A percentile compares a stretch with the other conserved stretches of the same genome.
These are phyloP conservation scores for human (Homo sapiens) DNA, from an alignment of 2,113 vertebrate species.

Conservation along the genomic window DNA sequence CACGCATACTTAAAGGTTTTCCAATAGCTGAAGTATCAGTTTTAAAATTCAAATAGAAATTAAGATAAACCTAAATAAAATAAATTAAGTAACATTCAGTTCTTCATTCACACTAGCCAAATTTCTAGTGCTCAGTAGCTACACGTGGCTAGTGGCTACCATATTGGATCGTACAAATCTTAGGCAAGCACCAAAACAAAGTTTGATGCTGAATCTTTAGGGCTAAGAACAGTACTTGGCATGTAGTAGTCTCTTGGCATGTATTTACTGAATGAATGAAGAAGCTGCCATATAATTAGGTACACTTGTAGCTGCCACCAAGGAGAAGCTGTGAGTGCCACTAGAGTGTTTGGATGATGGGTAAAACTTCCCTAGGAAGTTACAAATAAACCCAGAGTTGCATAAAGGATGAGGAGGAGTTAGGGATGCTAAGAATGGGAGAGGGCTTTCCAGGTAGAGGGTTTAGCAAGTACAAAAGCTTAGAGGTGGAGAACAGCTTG, in stretches of 20 bases:
- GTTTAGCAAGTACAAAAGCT: neutral
- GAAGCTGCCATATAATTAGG: neutral
- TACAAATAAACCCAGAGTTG: neutral
- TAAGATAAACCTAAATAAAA: neutral
- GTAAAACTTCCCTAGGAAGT: neutral
- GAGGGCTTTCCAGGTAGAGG: neutral
- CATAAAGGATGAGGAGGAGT: neutral
- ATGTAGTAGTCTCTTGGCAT: neutral
- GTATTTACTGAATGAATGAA: neutral
- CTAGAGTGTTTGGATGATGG: neutral
- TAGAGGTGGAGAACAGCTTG: neutral
- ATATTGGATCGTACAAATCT: neutral
- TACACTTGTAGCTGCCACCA: neutral
- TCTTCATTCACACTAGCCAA: neutral
- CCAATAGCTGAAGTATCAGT: neutral
- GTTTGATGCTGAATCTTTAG: neutral
- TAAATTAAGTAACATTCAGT: neutral
- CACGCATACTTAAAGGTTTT: neutral
- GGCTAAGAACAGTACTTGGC: neutral
- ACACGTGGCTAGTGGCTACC: neutral
- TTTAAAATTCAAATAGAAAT: conserved; percentile 8
- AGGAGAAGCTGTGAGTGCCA: neutral
- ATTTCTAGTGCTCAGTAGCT: neutral
- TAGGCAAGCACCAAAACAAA: neutral
- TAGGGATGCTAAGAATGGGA: neutral